Evolutionary conservation across 2,113 vertebrate species (phyloP), one percentile per base, ranked within the genome.

Genomic region (Dicrurus megarhynchus): DNA sequence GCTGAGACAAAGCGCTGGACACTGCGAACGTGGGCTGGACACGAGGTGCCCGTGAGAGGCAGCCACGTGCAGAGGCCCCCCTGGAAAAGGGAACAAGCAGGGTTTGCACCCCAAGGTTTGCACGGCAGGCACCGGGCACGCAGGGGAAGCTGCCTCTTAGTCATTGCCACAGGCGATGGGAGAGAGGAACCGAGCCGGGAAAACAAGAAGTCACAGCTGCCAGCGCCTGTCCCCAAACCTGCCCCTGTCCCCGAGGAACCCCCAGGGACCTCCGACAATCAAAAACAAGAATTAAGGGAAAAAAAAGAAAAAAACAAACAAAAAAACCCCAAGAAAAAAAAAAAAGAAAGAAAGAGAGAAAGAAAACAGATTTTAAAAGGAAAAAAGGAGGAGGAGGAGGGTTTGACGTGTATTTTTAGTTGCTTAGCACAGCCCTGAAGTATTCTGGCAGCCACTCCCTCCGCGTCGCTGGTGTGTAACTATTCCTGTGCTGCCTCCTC

Each of bases 401-500:
- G 64, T 46, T 83, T 90, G 23, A 73, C 30, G 74, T 26, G 87
- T 98, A 98, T 98, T 98, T 98, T 98, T 98, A 98, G 97, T 94
- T 42, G 55, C 97, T 98, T 97, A 98, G 96, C 49, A 19, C 95
- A 97, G 97, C 97, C 83, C 94, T 97, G 91, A 98, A 96, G 7
- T 97, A 98, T 98, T 97, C 98, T 80, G 59, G 80, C 59, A 64
- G 97, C 97, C 97, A 94, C 97, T 98, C 97, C 97, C 97, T 93
- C 95, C 71, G 88, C 95, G 77, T 87, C 84, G 84, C 94, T 92
- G 91, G 22, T 28, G 75, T 88, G 97, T 77, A 95, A 96, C 95
- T 97, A 96, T 97, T 97, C 96, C 69, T 32, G 94, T 73, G 97
- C 96, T 88, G 60, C 78, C 95, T 95, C 96, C 97, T 77, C 75